Conservation (phyloP, 53 echinoderm and acorn worm species). For the Mesocentrotus franciscanus region DNA sequence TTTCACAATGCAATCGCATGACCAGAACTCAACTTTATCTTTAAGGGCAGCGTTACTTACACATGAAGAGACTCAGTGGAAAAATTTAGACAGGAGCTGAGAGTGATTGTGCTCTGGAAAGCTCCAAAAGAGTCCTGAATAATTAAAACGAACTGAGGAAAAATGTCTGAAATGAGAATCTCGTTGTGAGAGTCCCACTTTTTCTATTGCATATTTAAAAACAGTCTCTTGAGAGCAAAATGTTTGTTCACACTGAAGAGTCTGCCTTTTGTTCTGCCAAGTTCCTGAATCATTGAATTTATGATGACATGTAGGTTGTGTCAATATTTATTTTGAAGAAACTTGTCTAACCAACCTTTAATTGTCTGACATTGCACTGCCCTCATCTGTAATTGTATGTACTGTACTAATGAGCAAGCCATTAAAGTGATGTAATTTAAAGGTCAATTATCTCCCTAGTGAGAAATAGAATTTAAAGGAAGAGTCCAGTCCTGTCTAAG, state of each 20-base stretch:
- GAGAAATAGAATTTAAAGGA: neutral
- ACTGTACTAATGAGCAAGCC: neutral
- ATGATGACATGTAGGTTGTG: neutral
- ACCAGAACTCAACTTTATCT: no score
- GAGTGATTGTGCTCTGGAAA: no score
- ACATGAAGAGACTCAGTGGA: no score
- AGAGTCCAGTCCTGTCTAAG: neutral
- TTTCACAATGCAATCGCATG: no score
- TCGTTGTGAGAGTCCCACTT: no score
- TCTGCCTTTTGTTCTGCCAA: neutral
- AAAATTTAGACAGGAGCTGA: no score
- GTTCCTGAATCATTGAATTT: neutral
- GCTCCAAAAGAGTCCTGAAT: no score
- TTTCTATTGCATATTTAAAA: no score
- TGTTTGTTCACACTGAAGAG: neutral
- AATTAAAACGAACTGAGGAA: no score
- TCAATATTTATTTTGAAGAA: neutral
- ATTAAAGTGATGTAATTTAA: constrained; percentile 24
- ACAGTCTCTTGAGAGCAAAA: no score
- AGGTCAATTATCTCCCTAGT: neutral
- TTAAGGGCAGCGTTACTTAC: no score
- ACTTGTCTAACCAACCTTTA: neutral
- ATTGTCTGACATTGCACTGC: neutral
- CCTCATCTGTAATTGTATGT: neutral
- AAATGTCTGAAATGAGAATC: no score